Evolutionary conservation across 2,888 invertebrate genomes (phyloP).

Genomic region (Minunthozetes semirufus): DNA sequence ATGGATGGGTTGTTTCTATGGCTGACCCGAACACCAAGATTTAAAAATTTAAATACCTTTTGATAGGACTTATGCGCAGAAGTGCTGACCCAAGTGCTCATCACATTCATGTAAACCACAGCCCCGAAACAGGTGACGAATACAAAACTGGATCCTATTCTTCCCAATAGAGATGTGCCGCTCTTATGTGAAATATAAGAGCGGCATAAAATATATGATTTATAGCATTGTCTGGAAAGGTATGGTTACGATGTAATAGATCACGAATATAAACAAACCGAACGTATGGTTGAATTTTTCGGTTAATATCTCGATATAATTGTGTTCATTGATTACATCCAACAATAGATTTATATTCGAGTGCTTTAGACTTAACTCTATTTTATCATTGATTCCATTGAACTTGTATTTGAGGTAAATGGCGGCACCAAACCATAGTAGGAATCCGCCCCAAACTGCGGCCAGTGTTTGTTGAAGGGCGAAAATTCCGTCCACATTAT

Average conservation of each 20-base stretch:
- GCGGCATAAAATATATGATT: too few species aligned
- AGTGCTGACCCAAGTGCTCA: background rate
- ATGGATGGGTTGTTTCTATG: too few species aligned
- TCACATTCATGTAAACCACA: background rate
- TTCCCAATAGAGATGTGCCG: background rate
- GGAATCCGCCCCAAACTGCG: background rate
- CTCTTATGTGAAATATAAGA: background rate
- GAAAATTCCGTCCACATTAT: too few species aligned
- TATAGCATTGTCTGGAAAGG: background rate
- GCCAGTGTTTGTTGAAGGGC: background rate
- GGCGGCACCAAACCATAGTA: background rate
- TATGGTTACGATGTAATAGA: background rate
- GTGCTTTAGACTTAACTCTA: background rate
- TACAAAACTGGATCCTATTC: background rate
- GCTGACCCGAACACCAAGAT: too few species aligned
- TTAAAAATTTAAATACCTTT: too few species aligned
- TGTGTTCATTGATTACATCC: background rate
- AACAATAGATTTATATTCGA: background rate
- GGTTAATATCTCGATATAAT: background rate
- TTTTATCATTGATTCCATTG: background rate
- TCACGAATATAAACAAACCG: background rate
- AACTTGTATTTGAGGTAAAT: background rate
- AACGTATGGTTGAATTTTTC: background rate
- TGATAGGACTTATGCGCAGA: background rate
- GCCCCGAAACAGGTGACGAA: background rate